Conservation (phyloP, 2,888 invertebrate genomes). For the Trimorus sp. region DNA sequence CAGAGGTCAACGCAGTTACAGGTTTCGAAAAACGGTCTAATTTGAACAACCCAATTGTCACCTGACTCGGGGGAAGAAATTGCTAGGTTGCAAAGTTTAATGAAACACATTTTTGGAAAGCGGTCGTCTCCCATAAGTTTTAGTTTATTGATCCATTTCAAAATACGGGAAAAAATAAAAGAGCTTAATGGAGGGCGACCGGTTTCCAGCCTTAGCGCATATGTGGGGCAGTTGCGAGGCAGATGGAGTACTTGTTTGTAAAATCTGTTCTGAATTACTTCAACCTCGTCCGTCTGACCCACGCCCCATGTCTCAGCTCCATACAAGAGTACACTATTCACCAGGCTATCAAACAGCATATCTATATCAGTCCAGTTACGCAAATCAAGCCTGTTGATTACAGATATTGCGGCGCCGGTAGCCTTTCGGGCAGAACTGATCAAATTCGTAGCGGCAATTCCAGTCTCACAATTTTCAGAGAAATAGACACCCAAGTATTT, state of each 20-base stretch:
- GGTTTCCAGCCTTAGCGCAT: conserved; percentile 11
- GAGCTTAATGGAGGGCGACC: neutral
- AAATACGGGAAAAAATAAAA: neutral
- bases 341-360: neutral
- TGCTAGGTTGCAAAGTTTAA: neutral
- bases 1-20: neutral
- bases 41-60: neutral
- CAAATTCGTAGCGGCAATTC: neutral
- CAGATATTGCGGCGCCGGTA: too few species aligned
- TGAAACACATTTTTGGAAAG: conserved; percentile 12
- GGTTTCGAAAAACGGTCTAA: neutral
- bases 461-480: neutral
- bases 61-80: neutral
- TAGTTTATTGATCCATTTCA: conserved; percentile 2
- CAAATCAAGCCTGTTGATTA: neutral
- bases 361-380: neutral
- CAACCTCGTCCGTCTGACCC: neutral
- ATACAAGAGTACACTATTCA: neutral
- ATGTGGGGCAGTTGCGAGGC: conserved; percentile 7
- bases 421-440: neutral
- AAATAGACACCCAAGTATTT: conserved; percentile 2
- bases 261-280: conserved; percentile 1
- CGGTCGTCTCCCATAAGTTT: neutral
- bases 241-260: conserved; percentile 10
- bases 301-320: neutral